A percentile compares a stretch with the other conserved stretches of the same genome.
phyloP scores from a whole-genome alignment of 2,797 vertebrate genomes.

The Mycteria americana region DNA sequence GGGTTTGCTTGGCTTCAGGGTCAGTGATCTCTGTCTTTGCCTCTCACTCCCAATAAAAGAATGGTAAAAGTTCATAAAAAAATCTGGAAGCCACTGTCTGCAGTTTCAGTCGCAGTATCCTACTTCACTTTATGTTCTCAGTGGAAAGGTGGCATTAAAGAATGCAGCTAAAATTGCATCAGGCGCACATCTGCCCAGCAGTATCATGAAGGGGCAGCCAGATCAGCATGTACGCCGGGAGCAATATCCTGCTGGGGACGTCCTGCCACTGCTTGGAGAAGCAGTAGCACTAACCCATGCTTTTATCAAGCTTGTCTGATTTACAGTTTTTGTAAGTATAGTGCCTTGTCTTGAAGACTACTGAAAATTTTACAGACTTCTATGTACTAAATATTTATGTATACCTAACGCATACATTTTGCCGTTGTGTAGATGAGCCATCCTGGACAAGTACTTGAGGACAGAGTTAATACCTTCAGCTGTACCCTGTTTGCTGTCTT shows the following conservation, averaged over 20 bases:
- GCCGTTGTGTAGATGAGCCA: neutral
- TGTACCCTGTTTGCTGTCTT: neutral
- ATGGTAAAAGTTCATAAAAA: neutral
- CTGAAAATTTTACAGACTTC: neutral
- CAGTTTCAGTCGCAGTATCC: neutral
- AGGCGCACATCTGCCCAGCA: neutral
- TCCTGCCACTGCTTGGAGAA: neutral
- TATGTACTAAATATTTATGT: neutral
- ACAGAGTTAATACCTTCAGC: neutral
- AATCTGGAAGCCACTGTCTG: neutral
- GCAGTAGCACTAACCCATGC: neutral
- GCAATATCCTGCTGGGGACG: neutral
- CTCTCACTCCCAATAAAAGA: neutral
- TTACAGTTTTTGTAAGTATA: neutral
- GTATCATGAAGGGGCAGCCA: neutral
- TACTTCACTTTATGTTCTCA: neutral
- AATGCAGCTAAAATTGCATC: neutral
- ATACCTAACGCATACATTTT: neutral
- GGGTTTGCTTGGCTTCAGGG: neutral
- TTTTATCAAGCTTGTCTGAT: neutral
- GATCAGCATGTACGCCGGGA: rapidly evolving
- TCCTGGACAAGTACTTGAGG: neutral
- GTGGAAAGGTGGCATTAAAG: neutral
- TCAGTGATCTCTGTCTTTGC: neutral
- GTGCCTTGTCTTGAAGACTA: neutral